Percentiles rank a stretch among this genome's conserved stretches.
Conservation (phyloP, 2,113 vertebrate genomes). For the Neolamprologus modestus region DNA sequence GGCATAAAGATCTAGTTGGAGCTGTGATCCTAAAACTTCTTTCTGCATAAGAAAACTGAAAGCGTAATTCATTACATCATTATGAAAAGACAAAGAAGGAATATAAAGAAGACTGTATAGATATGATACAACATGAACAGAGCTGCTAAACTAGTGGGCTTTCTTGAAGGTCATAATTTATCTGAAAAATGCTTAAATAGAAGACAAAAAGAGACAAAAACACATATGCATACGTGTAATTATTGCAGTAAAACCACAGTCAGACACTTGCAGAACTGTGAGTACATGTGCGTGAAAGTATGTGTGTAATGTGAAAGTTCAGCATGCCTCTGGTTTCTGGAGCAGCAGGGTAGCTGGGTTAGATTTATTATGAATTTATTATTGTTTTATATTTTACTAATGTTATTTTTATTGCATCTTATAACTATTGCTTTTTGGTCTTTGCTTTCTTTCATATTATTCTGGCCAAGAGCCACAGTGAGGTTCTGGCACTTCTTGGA, state of each 20-base stretch:
- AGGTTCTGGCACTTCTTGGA: background rate
- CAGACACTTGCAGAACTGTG: rapidly evolving
- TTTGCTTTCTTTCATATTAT: background rate
- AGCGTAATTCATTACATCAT: background rate
- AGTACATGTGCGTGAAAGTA: background rate
- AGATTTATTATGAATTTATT: background rate
- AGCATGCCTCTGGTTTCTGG: background rate
- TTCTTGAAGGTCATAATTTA: background rate
- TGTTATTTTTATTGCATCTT: background rate
- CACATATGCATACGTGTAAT: background rate
- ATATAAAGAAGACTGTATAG: background rate
- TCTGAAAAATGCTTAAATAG: background rate
- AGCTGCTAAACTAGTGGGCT: background rate
- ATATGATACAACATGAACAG: background rate
- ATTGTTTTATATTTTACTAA: background rate
- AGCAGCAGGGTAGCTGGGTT: background rate
- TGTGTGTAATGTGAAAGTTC: background rate
- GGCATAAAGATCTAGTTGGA: background rate
- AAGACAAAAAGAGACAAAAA: background rate
- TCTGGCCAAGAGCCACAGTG: background rate
- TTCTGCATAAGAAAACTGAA: background rate
- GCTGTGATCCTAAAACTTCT: background rate
- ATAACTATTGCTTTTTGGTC: background rate
- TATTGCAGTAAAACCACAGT: background rate
- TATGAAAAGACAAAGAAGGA: background rate